Percentiles rank a stretch among this genome's conserved stretches.
phyloP scores from a whole-genome alignment of 2,888 invertebrate species.

The Microdon myrmicae region DNA sequence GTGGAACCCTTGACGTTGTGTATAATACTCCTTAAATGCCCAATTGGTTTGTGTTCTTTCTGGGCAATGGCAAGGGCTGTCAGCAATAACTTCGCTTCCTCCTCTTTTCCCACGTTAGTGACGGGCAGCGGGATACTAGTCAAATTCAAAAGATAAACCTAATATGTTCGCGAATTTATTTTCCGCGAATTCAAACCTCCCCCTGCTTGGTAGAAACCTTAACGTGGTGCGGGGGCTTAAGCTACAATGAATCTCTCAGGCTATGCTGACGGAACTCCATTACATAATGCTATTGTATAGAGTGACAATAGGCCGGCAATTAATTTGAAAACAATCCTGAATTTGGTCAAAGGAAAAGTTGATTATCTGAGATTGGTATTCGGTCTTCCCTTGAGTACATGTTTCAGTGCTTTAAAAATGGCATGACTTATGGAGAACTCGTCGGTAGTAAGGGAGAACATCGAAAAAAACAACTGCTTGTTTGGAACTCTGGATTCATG shows the following conservation, averaged over 20 bases:
- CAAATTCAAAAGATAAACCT: too few relatives aligned
- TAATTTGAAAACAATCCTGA: constrained; percentile 81
- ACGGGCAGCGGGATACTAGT: too few relatives aligned
- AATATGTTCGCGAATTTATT: too few relatives aligned
- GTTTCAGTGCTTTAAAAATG: constrained; percentile 95
- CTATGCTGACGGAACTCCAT: constrained; percentile 84
- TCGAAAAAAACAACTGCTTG: constrained; percentile 76
- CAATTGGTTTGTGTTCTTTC: too few relatives aligned
- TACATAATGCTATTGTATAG: constrained; percentile 88
- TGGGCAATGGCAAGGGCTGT: too few relatives aligned
- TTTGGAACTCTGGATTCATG: constrained; percentile 95
- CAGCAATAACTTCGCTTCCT: too few relatives aligned
- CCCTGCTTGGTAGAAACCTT: too few relatives aligned
- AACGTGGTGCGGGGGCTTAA: too few relatives aligned
- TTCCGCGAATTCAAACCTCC: too few relatives aligned
- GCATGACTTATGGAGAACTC: constrained; percentile 93
- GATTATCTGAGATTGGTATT: constrained; percentile 73
- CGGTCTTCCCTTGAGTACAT: constrained; percentile 93
- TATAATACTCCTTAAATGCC: too few relatives aligned
- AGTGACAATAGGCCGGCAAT: constrained; percentile 90
- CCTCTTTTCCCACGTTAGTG: too few relatives aligned
- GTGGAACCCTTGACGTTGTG: too few relatives aligned
- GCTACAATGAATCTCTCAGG: constrained; percentile 97
- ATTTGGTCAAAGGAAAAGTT: constrained; percentile 78
- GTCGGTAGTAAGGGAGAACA: constrained; percentile 76